Evolutionary conservation across 35 echinoderm and acorn worm species (phyloP).

Genomic region (Hemicentrotus pulcherrimus): DNA sequence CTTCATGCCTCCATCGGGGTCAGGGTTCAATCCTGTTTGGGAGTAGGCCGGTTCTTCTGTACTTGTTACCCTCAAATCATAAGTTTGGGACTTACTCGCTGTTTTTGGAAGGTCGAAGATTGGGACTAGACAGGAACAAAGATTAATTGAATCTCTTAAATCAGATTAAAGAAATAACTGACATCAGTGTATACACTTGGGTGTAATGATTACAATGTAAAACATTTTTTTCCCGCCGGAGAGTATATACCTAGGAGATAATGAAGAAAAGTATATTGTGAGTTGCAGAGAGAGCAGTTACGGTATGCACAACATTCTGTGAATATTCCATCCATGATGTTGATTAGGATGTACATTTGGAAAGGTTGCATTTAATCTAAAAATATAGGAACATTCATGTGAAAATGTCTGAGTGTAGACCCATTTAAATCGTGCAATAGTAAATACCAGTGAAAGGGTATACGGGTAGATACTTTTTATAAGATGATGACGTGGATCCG

Average conservation of each 20-base stretch:
- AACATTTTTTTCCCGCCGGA: too few relatives aligned
- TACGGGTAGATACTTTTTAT: neutral
- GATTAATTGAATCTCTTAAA: too few relatives aligned
- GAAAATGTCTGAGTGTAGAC: neutral
- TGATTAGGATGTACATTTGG: neutral
- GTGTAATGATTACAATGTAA: too few relatives aligned
- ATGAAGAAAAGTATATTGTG: too few relatives aligned
- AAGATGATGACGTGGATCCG: too few relatives aligned
- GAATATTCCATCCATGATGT: neutral
- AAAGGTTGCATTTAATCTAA: neutral
- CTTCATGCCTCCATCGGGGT: constrained; percentile 59
- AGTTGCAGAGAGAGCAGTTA: neutral
- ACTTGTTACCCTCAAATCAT: neutral
- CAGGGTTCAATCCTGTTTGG: constrained; percentile 89
- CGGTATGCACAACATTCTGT: neutral
- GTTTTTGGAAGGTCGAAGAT: neutral
- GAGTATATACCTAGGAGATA: too few relatives aligned
- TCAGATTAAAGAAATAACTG: too few relatives aligned
- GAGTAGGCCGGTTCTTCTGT: constrained; percentile 54
- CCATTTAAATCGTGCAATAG: neutral
- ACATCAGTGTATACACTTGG: too few relatives aligned
- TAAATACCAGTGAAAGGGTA: neutral
- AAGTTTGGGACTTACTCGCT: neutral
- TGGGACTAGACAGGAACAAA: too few relatives aligned
- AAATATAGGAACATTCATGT: neutral